Base-by-base conservation (phyloP, 2,113 vertebrate species). In the Campylomormyrus tamandua region DNA sequence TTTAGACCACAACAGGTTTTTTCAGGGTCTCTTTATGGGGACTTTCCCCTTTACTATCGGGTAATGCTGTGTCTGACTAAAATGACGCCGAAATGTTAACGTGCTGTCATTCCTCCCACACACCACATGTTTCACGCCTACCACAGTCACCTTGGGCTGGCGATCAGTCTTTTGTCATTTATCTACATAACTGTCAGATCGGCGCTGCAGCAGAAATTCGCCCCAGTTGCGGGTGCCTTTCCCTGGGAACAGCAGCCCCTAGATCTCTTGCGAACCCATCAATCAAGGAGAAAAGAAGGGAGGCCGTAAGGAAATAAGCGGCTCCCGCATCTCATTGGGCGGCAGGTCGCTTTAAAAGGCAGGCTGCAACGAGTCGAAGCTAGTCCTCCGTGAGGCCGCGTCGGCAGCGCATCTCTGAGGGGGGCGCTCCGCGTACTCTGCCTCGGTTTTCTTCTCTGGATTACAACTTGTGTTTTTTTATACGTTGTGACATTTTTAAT, bases 251-350 rank as follows among this genome's bases (percentile, higher is more conserved):
- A 84, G 15, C 83, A 48, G 83, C 83, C 83, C 24, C 9, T 17
- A 17, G 45, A 24, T 84, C 39, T 24, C 83, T 46, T n/a, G 27
- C 19, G 45, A 46, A 45, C 21, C 39, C 8, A 84, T 84, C 42
- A 84, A 1, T 48, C 42, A 10, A 35, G 46, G 42, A 45, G 52
- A 42, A 24, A 58, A 19, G 53, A 21, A 56, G 53, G 53, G 17
- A 56, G 5, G 53, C 5, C 53, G 53, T 56, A 56, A 56, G 53
- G 19, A 56, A 31, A n/a, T 56, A 31, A 83, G 24, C 50, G 66
- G 52, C 50, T 58, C 74, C 88, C 39, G 5, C 31, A 50, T 77
- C 89, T 39, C 45, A 90, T 70, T 88, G 74, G 89, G 42, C 53
- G 52, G 3, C 49, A 5, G 49, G 77, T 31, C n/a, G n/a, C n/a